Percentiles rank a stretch among this genome's conserved stretches.
Evolutionary conservation across 2,888 invertebrate genomes (phyloP).

Genomic region (Lacanobia wlatinum): DNA sequence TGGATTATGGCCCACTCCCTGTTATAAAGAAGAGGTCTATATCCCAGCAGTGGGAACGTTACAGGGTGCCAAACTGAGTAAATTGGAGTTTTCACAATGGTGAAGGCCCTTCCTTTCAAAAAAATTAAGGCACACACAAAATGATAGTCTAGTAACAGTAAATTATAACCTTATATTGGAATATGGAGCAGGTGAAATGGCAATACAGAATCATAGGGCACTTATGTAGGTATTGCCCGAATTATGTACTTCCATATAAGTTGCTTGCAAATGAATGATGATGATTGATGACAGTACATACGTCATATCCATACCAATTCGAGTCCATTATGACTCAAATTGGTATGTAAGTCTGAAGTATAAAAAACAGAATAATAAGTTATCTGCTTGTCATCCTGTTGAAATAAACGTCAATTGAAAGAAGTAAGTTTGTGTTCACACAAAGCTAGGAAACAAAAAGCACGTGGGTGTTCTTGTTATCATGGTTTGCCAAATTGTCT

Average conservation of each 20-base stretch:
- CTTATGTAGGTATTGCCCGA: background rate
- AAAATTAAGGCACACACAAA: background rate
- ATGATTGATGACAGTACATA: constrained; percentile 39
- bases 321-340: constrained; percentile 31
- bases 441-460: background rate
- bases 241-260: constrained; percentile 11
- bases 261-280: constrained; percentile 32
- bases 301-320: constrained; percentile 45
- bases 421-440: background rate
- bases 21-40: too few species aligned
- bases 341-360: constrained; percentile 6
- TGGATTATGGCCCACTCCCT: too few species aligned
- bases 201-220: background rate
- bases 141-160: background rate
- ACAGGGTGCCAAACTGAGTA: background rate
- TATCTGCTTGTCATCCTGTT: constrained; percentile 24
- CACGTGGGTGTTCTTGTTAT: background rate
- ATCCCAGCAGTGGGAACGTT: too few species aligned
- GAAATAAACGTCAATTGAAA: constrained; percentile 28
- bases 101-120: background rate
- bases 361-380: constrained; percentile 26
- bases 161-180: background rate
- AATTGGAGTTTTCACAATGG: too few species aligned
- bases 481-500: background rate
- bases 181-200: background rate